These are phyloP conservation scores for Hemicordylus capensis DNA, from an alignment of 2,113 vertebrate genomes.

Conservation along the genomic window DNA sequence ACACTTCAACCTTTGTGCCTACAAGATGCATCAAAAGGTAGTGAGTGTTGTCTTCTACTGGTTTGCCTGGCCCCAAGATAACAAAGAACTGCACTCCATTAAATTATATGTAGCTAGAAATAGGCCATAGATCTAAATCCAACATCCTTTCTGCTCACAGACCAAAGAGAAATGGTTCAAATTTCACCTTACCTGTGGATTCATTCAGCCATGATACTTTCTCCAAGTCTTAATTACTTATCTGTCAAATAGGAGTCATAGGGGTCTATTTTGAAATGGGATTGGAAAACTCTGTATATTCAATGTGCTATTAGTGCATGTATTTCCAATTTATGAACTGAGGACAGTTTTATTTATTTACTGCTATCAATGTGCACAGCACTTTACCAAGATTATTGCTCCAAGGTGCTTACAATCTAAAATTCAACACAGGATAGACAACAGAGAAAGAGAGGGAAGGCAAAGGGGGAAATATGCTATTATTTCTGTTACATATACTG, in stretches of 20 bases:
- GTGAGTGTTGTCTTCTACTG: not conserved
- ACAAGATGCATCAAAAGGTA: not conserved
- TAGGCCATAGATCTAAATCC: not conserved
- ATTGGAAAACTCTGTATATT: too few relatives aligned
- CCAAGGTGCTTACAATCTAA: too few relatives aligned
- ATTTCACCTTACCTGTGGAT: not conserved
- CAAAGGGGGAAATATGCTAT: too few relatives aligned
- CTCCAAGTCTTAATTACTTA: not conserved
- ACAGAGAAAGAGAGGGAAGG: too few relatives aligned
- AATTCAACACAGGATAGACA: too few relatives aligned
- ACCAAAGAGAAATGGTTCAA: not conserved
- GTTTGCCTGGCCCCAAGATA: not conserved
- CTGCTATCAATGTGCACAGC: too few relatives aligned
- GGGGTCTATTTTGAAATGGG: too few relatives aligned
- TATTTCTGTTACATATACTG: too few relatives aligned
- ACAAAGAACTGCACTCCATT: not conserved
- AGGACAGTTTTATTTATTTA: too few relatives aligned
- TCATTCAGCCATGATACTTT: not conserved
- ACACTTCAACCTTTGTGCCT: fast-evolving
- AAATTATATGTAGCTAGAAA: not conserved
- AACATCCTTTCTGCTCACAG: not conserved
- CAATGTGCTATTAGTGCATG: too few relatives aligned
- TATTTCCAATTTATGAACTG: too few relatives aligned
- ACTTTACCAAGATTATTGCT: too few relatives aligned
- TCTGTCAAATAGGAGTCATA: not conserved